Conservation (phyloP, 2,113 vertebrate species). For the Carollia perspicillata region DNA sequence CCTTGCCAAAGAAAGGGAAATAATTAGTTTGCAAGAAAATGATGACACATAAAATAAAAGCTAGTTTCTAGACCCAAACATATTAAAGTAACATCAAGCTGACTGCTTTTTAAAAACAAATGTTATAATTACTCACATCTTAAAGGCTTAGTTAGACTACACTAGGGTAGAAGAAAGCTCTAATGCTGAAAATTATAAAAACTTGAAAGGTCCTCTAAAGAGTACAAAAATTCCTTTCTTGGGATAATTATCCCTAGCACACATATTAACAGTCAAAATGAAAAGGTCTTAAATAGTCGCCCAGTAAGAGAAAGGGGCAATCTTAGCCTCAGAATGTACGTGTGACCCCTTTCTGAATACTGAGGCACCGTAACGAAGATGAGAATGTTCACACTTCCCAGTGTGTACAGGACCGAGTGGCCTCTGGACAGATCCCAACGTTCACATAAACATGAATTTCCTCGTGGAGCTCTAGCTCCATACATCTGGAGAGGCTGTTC, state of each 20-base stretch:
- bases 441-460: neutral
- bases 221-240: neutral
- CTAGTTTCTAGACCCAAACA: neutral
- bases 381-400: neutral
- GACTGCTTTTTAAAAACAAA: conserved; percentile 1
- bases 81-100: neutral
- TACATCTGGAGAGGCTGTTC: neutral
- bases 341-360: neutral
- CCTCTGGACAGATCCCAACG: neutral
- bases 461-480: neutral
- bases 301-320: neutral
- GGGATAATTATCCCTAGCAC: neutral
- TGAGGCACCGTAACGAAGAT: neutral
- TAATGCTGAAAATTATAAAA: neutral
- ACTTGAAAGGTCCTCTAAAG: neutral
- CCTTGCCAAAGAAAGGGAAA: conserved; percentile 75
- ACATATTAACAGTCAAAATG: neutral
- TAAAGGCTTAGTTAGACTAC: neutral
- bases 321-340: neutral
- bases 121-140: neutral
- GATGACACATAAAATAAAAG: conserved; percentile 12
- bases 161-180: neutral
- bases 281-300: neutral
- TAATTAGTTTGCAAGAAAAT: conserved; percentile 57
- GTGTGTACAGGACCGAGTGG: neutral